Evolutionary conservation across 2,888 invertebrate genomes (phyloP).

Genomic region (Eristalinus sepulchralis): DNA sequence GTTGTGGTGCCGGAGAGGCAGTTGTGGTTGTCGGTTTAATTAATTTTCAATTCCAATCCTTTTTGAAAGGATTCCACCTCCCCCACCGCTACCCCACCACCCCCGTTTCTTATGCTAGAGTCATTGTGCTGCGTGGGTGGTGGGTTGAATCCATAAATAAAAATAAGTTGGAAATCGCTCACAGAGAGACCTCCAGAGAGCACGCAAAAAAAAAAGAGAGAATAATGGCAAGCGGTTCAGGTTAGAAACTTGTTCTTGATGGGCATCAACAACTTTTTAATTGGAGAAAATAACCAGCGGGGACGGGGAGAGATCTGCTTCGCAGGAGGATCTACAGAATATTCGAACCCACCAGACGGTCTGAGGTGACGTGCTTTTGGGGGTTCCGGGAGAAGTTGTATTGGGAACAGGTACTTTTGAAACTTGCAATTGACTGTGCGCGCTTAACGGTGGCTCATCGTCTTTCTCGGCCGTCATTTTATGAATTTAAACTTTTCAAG

Average conservation of each 20-base stretch:
- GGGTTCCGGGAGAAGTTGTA: constrained; percentile 6
- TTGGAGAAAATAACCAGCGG: constrained; percentile 57
- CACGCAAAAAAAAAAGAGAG: neutral
- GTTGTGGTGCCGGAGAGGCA: neutral
- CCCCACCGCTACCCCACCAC: too few relatives aligned
- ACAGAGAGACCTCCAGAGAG: neutral
- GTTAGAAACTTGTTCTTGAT: constrained; percentile 34
- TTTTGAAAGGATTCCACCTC: constrained; percentile 48
- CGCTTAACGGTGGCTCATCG: neutral
- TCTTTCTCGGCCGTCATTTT: neutral
- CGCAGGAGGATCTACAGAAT: constrained; percentile 2
- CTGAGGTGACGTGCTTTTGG: neutral
- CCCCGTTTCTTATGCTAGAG: constrained; percentile 22
- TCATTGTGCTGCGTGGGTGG: constrained; percentile 23
- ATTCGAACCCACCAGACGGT: neutral
- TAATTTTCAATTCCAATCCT: constrained; percentile 61
- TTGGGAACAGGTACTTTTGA: constrained; percentile 23
- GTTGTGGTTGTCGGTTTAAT: constrained; percentile 44
- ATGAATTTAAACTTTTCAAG: neutral
- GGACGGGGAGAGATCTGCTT: neutral
- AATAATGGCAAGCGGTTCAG: neutral
- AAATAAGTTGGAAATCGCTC: neutral
- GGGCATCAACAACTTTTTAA: constrained; percentile 69
- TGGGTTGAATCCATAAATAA: neutral
- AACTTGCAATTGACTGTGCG: constrained; percentile 20